These are phyloP conservation scores for Phrixothrix hirtus DNA, from an alignment of 2,888 invertebrate genomes.

Conservation along the genomic window DNA sequence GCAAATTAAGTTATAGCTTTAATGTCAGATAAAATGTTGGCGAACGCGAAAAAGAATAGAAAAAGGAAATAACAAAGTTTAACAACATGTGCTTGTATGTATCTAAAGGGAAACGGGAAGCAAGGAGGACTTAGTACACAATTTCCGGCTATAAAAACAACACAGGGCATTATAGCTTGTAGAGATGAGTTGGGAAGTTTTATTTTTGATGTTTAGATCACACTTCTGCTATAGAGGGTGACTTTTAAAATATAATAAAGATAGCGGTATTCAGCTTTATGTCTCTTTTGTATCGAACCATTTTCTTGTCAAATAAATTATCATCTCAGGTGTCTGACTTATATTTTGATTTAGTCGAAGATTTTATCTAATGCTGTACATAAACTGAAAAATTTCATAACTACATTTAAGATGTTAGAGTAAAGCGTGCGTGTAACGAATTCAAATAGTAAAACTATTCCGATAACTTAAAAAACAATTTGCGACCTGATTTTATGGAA, in stretches of 20 bases:
- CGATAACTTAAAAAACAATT: too few species aligned
- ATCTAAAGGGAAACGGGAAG: slow-evolving; percentile 3
- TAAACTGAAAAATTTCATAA: too few species aligned
- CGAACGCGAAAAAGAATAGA: slow-evolving; percentile 17
- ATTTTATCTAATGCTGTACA: too few species aligned
- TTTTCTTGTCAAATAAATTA: slow-evolving; percentile 6
- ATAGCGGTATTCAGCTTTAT: slow-evolving; percentile 16
- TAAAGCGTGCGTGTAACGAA: too few species aligned
- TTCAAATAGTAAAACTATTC: too few species aligned
- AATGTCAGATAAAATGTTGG: slow-evolving; percentile 19
- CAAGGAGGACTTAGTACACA: slow-evolving; percentile 14
- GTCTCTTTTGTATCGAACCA: slow-evolving; percentile 3
- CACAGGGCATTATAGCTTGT: slow-evolving; percentile 19
- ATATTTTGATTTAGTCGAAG: neutral
- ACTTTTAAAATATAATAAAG: slow-evolving; percentile 20
- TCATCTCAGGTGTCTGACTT: neutral
- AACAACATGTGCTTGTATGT: slow-evolving; percentile 16
- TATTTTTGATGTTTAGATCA: slow-evolving; percentile 24
- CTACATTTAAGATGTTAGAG: too few species aligned
- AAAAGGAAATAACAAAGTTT: slow-evolving; percentile 21
- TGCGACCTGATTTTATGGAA: too few species aligned
- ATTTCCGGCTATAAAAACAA: slow-evolving; percentile 25
- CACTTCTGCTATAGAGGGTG: slow-evolving; percentile 13
- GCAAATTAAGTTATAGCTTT: slow-evolving; percentile 22
- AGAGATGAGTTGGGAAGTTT: slow-evolving; percentile 17